Evolutionary conservation across 2,888 invertebrate species (phyloP), one percentile per base, ranked within the genome.

Genomic region (Carabus problematicus): DNA sequence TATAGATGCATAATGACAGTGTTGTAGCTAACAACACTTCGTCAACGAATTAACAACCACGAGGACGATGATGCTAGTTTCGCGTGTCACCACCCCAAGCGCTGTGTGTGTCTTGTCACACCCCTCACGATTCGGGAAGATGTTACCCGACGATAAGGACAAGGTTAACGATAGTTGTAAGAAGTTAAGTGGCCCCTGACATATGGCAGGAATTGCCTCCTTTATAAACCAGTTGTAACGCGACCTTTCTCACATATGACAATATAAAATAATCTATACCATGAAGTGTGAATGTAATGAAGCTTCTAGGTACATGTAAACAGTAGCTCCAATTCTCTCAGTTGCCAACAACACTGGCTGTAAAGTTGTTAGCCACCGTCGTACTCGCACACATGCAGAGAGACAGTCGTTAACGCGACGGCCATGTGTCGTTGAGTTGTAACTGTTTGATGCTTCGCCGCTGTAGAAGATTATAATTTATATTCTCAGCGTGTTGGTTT

Each of bases 31-130:
- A 29, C 29, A 2, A 29, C 29, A 58, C 56, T 49, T 67, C 67
- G 59, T 49, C 60, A 42, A 54, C 64, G 64, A 64, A 55, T 64
- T 64, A 64, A 45, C 64, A 29, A 39, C 29, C 29, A 29, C 29
- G 6, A 29, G 29, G 6, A 29, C 29, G 29, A 29, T 69, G 69
- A 69, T 69, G 61, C 69, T 47, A 69, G 69, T 69, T 61, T 69
- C 47, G 69, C 69, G 69, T 69, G 69, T 69, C 49, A 60, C 43
- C 43, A 40, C 55, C 29, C 42, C 39, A 14, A 11, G 12, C 12
- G 39, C 40, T 40, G 45, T n/a, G 7, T 41, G 63, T 41, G 8
- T 12, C 14, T 42, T 45, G 45, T 39, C 41, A 49, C 47, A 61
- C 39, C 14, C 29, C 29, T 2, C 3, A 6, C 29, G 2, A 3